phyloP scores from a whole-genome alignment of 2,888 invertebrate genomes.

The Macropis europaea region DNA sequence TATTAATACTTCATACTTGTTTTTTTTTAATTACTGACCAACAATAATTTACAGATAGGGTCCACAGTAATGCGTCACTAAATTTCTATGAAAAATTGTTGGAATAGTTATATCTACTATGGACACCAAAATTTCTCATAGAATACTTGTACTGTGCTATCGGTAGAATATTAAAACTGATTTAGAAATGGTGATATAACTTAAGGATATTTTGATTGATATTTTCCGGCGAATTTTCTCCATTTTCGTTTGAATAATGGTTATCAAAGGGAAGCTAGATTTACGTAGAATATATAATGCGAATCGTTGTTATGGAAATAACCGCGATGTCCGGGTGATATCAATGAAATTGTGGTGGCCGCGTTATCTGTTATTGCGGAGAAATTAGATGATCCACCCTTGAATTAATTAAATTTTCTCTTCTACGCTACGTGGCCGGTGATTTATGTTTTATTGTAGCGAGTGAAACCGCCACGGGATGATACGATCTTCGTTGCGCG shows the following conservation, averaged over 20 bases:
- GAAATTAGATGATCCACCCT: slow-evolving; percentile 31
- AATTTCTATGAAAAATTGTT: too few relatives aligned
- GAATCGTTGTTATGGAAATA: slow-evolving; percentile 13
- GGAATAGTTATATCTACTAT: too few relatives aligned
- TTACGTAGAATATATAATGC: slow-evolving; percentile 11
- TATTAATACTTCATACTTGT: too few relatives aligned
- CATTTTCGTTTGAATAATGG: too few relatives aligned
- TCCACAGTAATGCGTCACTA: too few relatives aligned
- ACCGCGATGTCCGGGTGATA: slow-evolving; percentile 2
- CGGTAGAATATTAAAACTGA: too few relatives aligned
- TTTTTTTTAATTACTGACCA: too few relatives aligned
- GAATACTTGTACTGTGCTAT: too few relatives aligned
- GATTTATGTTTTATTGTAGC: neutral
- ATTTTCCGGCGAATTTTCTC: neutral
- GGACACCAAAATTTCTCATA: too few relatives aligned
- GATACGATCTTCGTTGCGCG: neutral
- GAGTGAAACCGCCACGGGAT: neutral
- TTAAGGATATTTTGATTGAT: neutral
- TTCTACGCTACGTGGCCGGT: neutral
- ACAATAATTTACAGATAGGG: too few relatives aligned
- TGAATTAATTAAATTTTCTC: slow-evolving; percentile 33
- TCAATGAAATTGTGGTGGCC: slow-evolving; percentile 14
- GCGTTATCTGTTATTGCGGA: slow-evolving; percentile 28
- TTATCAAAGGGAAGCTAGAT: too few relatives aligned
- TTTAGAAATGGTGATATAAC: too few relatives aligned